Evolutionary conservation across 2,113 vertebrate genomes (phyloP).

Genomic region (Nettapus auritus): DNA sequence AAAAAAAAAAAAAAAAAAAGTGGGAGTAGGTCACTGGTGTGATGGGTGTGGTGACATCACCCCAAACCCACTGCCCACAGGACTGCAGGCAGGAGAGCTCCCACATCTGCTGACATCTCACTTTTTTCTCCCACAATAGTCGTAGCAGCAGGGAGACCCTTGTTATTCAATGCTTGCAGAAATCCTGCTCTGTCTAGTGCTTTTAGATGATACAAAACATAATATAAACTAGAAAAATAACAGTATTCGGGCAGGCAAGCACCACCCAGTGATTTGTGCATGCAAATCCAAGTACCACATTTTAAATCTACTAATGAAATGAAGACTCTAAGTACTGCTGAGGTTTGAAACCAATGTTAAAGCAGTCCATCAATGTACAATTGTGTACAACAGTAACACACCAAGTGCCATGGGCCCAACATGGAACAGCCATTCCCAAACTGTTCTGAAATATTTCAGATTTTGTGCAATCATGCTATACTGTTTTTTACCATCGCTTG

Average conservation of each 20-base stretch:
- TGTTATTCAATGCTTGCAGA: background rate
- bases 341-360: background rate
- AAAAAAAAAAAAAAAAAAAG: too few species aligned
- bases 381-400: background rate
- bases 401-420: background rate
- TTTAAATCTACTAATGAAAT: background rate
- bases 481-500: background rate
- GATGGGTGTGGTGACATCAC: rapidly evolving
- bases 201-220: background rate
- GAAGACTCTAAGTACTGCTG: background rate
- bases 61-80: background rate
- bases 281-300: background rate
- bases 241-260: background rate
- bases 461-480: background rate
- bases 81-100: background rate
- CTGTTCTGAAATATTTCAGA: background rate
- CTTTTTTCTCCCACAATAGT: background rate
- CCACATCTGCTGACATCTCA: background rate
- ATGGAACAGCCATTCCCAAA: background rate
- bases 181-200: background rate
- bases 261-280: background rate
- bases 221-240: background rate
- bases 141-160: background rate
- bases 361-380: background rate
- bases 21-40: rapidly evolving